phyloP scores from a whole-genome alignment of 1,140 invertebrate genomes.

The Temnothorax nylanderi region DNA sequence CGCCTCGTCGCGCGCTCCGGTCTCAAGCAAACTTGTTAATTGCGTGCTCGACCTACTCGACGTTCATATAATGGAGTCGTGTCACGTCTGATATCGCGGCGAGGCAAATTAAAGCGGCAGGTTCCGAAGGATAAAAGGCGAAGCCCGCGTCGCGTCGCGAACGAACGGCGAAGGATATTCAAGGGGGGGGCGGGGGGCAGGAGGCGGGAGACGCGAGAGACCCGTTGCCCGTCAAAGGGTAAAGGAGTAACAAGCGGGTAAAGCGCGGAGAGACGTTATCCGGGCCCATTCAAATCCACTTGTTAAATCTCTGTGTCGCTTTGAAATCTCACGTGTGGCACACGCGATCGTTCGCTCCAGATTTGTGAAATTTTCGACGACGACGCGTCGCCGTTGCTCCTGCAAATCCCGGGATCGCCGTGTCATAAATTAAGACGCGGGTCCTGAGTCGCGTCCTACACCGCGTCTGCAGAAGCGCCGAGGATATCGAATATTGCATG shows the following conservation, averaged over 20 bases:
- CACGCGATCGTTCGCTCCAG: background rate
- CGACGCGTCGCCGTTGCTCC: background rate
- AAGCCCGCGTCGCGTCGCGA: background rate
- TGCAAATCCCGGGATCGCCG: background rate
- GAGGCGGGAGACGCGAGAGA: background rate
- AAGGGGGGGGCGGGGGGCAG: too few relatives aligned
- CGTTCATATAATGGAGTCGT: conserved; percentile 67
- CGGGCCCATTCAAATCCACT: conserved; percentile 8
- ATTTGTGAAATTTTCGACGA: background rate
- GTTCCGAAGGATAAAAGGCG: conserved; percentile 3
- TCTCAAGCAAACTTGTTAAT: conserved; percentile 69
- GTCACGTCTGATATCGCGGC: conserved; percentile 54
- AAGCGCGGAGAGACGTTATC: background rate
- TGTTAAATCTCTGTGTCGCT: background rate
- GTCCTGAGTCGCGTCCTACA: background rate
- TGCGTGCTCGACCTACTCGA: conserved; percentile 62
- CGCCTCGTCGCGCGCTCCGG: conserved; percentile 37
- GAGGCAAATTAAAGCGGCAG: conserved; percentile 48
- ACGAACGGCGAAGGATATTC: background rate
- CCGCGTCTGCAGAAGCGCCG: background rate
- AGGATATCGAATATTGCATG: conserved; percentile 45
- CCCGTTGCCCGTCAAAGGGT: background rate
- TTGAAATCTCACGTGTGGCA: background rate
- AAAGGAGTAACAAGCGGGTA: background rate
- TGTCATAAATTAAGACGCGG: conserved; percentile 26